A percentile compares a stretch with the other conserved stretches of the same genome.
These are phyloP conservation scores for Bombus huntii DNA, from an alignment of 1,140 invertebrate genomes.

Conservation along the genomic window DNA sequence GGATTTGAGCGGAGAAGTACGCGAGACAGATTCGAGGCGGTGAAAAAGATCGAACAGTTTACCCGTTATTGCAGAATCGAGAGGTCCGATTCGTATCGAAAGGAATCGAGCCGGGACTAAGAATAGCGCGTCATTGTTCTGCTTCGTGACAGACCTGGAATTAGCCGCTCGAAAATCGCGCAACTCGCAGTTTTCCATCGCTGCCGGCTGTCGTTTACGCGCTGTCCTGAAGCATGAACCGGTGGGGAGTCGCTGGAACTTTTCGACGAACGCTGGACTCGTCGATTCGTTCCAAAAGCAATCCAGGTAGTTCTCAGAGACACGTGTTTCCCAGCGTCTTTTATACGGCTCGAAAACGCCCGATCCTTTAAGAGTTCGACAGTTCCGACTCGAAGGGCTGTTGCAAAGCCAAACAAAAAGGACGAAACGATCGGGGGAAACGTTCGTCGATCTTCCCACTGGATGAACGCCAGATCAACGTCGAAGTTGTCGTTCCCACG, in stretches of 20 bases:
- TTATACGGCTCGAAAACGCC: background rate
- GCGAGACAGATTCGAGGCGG: background rate
- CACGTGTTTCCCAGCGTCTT: background rate
- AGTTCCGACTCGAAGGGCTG: background rate
- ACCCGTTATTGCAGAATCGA: background rate
- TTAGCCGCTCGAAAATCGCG: background rate
- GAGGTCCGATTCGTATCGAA: background rate
- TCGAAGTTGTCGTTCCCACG: background rate
- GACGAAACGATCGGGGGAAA: background rate
- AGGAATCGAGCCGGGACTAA: background rate
- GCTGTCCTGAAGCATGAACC: background rate
- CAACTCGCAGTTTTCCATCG: background rate
- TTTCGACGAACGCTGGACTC: background rate
- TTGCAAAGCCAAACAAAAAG: slow-evolving; percentile 2
- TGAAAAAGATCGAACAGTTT: background rate
- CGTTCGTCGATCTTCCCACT: slow-evolving; percentile 32
- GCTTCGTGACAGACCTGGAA: background rate
- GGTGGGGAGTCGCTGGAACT: background rate
- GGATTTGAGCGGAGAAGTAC: background rate
- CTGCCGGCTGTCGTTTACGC: background rate
- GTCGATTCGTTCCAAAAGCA: background rate
- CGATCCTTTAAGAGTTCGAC: background rate
- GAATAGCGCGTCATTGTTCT: slow-evolving; percentile 5
- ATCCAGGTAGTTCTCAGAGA: background rate
- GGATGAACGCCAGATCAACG: slow-evolving; percentile 22